Percentiles rank a stretch among this genome's conserved stretches.
Evolutionary conservation across 2,797 vertebrate species (phyloP).

Genomic region (Orestias chungarensis): DNA sequence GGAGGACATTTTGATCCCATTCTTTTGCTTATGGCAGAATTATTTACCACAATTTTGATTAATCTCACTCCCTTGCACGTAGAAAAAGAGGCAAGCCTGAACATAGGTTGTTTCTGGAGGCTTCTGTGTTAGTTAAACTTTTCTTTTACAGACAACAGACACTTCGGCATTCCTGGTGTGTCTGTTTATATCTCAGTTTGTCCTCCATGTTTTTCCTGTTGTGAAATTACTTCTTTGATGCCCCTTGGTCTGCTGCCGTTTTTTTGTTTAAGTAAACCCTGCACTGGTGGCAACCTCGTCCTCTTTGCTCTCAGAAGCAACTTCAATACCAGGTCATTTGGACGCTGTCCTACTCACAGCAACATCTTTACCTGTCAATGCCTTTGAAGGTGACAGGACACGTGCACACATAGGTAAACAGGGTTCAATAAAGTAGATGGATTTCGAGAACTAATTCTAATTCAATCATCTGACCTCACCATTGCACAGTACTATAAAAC

Average conservation of each 20-base stretch:
- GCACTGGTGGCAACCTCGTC: no score
- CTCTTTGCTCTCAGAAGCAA: not conserved
- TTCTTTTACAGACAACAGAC: not conserved
- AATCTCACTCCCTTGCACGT: not conserved
- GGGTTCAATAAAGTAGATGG: not conserved
- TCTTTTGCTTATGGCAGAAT: not conserved
- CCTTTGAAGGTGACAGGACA: not conserved
- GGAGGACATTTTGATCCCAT: conserved; percentile 2
- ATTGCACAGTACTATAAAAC: not conserved
- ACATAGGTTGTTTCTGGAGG: not conserved
- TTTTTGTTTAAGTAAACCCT: no score
- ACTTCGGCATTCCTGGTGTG: not conserved
- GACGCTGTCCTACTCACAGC: not conserved
- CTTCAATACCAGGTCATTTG: not conserved
- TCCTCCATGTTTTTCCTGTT: not conserved
- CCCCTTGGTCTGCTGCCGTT: not conserved
- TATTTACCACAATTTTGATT: not conserved
- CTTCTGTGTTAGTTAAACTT: not conserved
- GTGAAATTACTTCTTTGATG: not conserved
- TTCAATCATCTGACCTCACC: not conserved
- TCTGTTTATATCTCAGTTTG: not conserved
- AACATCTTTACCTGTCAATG: not conserved
- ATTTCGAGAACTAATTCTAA: not conserved
- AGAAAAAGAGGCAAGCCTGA: not conserved
- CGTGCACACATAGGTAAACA: not conserved